Conservation (phyloP, 2,113 vertebrate genomes). For the Dipodomys merriami region DNA sequence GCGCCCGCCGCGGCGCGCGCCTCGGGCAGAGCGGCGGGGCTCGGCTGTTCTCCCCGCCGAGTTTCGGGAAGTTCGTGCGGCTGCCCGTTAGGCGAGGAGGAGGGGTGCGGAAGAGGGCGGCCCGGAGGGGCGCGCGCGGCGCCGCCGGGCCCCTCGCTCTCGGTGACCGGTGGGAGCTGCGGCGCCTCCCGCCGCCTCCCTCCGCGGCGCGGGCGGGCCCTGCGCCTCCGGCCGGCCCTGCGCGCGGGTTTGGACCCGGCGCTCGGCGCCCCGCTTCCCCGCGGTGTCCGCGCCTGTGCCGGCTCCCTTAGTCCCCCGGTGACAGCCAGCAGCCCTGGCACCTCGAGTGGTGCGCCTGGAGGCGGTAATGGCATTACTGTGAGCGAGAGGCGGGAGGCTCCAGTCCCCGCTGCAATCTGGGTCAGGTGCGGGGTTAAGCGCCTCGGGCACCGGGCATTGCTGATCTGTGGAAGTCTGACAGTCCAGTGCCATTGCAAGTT, state of each 20-base stretch:
- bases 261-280: neutral
- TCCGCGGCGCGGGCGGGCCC: accelerated
- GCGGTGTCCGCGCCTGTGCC: neutral
- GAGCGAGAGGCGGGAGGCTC: neutral
- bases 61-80: conserved; percentile 71
- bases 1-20: conserved; percentile 8
- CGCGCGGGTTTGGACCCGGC: neutral
- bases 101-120: neutral
- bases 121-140: neutral
- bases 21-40: neutral
- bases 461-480: neutral
- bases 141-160: too few species aligned
- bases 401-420: conserved; percentile 21
- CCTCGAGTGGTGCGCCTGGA: neutral
- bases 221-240: neutral
- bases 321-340: neutral
- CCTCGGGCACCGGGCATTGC: neutral
- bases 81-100: neutral
- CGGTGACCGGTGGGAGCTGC: neutral
- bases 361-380: conserved; percentile 33
- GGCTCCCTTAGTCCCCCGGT: neutral
- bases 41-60: conserved; percentile 9
- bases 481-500: neutral
- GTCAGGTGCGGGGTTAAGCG: conserved; percentile 60
- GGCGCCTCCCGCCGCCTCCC: neutral